Evolutionary conservation across 2,797 vertebrate genomes (phyloP), one percentile per base, ranked within the genome.

Genomic region (Loris lydekkerianus): DNA sequence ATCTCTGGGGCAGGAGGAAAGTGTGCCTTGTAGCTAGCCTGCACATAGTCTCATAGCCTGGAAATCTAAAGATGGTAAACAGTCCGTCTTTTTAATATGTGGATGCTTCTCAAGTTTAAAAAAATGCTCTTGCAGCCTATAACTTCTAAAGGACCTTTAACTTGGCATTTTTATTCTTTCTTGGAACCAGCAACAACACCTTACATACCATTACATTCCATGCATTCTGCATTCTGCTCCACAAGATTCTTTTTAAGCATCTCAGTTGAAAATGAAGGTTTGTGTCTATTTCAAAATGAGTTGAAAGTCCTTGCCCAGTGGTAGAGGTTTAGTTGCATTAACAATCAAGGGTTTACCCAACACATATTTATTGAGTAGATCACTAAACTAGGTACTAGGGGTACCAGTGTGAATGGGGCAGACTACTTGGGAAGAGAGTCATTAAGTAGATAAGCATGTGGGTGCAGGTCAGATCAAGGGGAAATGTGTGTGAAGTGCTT

Each of bases 311-410:
- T 56, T 89, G 53, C 73, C 67, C 31, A 34, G 10, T 56, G 63
- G 17, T 78, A 84, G 53, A 70, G 17, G 6, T 67, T 90, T 86
- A 46, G 75, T 80, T 69, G 29, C 76, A 53, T 93, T 82, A 91
- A 37, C 18, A 63, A 75, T 69, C 31, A 65, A 86, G 31, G 69
- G 11, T 21, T 82, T 67, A 40, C 65, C 11, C 21, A 37, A 72
- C 14, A 61, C 0, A 5, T 84, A 53, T 34, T 56, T 77, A 65
- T 34, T 60, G 49, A 77, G 31, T 20, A 29, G 80, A 46, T 23
- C 46, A 34, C 53, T 61, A 14, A 31, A 5, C 27, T 61, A 20
- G 65, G 31, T 37, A 20, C 92, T 37, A 4, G 63, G 84, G 87
- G 56, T 86, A 76, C 0, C 20, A 49, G 5, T 43, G 0, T 70